Evolutionary conservation across 2,888 invertebrate genomes (phyloP), one percentile per base, ranked within the genome.

Genomic region (Phasia obesa): DNA sequence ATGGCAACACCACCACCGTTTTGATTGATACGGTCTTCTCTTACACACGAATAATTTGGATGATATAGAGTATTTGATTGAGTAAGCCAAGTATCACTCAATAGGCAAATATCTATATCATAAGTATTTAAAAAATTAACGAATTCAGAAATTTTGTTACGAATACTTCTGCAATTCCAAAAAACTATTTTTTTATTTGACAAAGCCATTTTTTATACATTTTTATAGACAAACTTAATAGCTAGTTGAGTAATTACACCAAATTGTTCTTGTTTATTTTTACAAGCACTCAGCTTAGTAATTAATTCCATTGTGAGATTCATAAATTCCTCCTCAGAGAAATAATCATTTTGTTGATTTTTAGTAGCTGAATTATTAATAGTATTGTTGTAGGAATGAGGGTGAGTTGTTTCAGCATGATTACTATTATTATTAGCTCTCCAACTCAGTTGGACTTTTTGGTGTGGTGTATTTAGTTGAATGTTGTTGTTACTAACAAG

Each of bases 1-100:
- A 69, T 69, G 44, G 69, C 55, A 44, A 69, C 55, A 38, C 55
- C 69, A 42, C 53, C 55, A 9, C 53, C 69, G n/a, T 25, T 44
- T 27, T 44, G 42, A 15, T 35, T 55, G 1, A 69, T n/a, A 17
- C 69, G 69, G 38, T 55, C 69, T 69, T 42, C 42, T 42, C 69
- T 55, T 69, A 69, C n/a, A 55, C 53, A 55, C 19, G 23, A n/a
- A 55, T 69, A 55, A 15, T 55, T 17, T n/a, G 69, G 69, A 69
- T 69, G 55, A 55, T 55, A 69, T 27, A 69, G 27, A 25, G 2
- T 49, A 21, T 49, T 49, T 49, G 47, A 51, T 51, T 51, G 51
- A 13, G 11, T 65, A 3, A 65, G 65, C 65, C 65, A 65, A 27
- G 65, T 65, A 17, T 65, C 65, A 35, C 31, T 51, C 27, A 47